A percentile compares a stretch with the other conserved stretches of the same genome.
These are phyloP conservation scores for Chrysemys picta DNA, from an alignment of 2,113 vertebrate genomes.

Conservation along the genomic window DNA sequence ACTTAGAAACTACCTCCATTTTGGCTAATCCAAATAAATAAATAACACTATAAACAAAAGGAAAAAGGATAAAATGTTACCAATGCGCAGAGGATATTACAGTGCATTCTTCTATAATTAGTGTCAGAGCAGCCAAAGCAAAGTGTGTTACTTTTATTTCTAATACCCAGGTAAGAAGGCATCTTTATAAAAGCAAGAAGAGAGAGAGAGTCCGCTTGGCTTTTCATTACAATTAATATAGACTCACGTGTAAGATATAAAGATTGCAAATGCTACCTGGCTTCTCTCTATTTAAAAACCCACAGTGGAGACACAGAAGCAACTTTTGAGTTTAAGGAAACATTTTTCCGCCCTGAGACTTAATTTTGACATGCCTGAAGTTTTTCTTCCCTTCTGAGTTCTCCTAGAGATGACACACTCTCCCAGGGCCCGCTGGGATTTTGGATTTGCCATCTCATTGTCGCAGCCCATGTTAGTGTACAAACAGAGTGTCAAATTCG, in stretches of 20 bases:
- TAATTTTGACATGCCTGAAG: accelerated
- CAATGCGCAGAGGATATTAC: neutral
- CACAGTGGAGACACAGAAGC: neutral
- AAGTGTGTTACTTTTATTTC: neutral
- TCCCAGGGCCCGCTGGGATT: neutral
- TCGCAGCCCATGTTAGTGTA: accelerated
- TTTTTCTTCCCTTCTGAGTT: neutral
- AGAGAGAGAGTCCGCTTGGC: neutral
- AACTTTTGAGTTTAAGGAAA: neutral
- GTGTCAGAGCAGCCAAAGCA: neutral
- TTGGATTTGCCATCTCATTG: neutral
- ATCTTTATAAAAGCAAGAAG: neutral
- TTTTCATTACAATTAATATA: neutral
- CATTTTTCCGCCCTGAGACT: neutral
- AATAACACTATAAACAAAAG: neutral
- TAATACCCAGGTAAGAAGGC: neutral
- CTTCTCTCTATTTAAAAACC: neutral
- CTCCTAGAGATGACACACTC: neutral
- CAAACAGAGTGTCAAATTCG: accelerated
- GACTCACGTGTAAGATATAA: neutral
- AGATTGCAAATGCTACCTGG: neutral
- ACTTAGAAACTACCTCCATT: neutral
- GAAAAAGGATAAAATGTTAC: neutral
- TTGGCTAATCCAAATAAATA: neutral
- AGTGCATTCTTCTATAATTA: neutral